phyloP scores from a whole-genome alignment of 1,140 invertebrate genomes.

The Aplysia californica region DNA sequence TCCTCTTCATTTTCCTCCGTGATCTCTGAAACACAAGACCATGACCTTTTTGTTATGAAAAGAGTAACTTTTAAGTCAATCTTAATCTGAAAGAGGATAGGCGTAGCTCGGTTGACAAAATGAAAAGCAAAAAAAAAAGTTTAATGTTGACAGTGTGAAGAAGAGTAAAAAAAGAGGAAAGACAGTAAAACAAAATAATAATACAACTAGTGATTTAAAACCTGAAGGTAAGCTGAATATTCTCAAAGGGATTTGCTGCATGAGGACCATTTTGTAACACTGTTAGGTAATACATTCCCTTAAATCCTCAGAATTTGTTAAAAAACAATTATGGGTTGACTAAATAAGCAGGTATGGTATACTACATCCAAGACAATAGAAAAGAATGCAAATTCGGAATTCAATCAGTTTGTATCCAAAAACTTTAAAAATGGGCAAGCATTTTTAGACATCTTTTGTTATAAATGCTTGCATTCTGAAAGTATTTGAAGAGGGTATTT shows the following conservation, averaged over 20 bases:
- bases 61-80: background rate
- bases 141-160: no score
- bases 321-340: no score
- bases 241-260: no score
- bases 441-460: background rate
- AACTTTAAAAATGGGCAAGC: no score
- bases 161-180: background rate
- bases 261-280: no score
- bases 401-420: background rate
- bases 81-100: background rate
- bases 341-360: no score
- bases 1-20: constrained; percentile 23
- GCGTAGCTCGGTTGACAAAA: background rate
- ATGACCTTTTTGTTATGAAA: background rate
- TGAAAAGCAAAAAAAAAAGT: background rate
- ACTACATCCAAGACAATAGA: background rate
- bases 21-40: constrained; percentile 1
- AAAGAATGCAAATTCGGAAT: background rate
- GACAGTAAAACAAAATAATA: background rate
- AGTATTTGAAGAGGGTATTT: background rate
- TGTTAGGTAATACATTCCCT: no score
- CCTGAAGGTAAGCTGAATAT: no score
- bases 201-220: no score
- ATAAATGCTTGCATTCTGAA: background rate
- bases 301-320: no score